Evolutionary conservation across 1,140 invertebrate species (phyloP), one percentile per base, ranked within the genome.

Genomic region (Alviniconcha marisindica): DNA sequence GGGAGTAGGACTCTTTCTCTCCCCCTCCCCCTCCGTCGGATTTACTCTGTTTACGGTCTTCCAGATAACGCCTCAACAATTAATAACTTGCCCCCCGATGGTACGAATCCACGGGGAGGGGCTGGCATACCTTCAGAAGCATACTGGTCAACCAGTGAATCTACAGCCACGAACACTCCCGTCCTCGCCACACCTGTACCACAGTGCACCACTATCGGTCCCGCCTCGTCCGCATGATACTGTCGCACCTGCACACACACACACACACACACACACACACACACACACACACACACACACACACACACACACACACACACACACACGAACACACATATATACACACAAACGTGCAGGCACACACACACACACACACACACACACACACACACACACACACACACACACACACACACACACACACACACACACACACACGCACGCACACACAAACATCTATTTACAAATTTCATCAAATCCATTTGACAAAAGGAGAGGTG

Each of bases 201-300:
- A 93, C 99, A 99, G 91, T 99, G 98, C 0, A 99, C 98, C 0
- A 99, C 95, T 79, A 99, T 95, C 0, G 99, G 99, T 0, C 97
- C 97, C 28, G 44, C 28, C 4, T 87, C 84, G 33, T 88, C 73
- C 12, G 77, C 81, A 12, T 90, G 89, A 60, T 87, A 86, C 3
- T 77, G 84, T 82, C 96, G 95, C 18, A 85, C 56, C 78, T 80
- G 78, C 73, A 76, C 5, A 48, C 38, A 74, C 60, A 63, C 7
- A 48, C 44, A 48, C 63, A 10, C 28, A 69, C 31, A 33, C 28
- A 33, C 31, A 31, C n/a, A 69, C n/a, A 69, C 28, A 69, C 63
- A 51, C n/a, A 33, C 28, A 71, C 5, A 31, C 3, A 33, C 31
- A 71, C 66, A 71, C 56, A 28, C 4, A 33, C 28, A 36, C 66